A percentile compares a stretch with the other conserved stretches of the same genome.
These are phyloP conservation scores for Platypus cylindrus DNA, from an alignment of 2,888 invertebrate genomes.

Conservation along the genomic window DNA sequence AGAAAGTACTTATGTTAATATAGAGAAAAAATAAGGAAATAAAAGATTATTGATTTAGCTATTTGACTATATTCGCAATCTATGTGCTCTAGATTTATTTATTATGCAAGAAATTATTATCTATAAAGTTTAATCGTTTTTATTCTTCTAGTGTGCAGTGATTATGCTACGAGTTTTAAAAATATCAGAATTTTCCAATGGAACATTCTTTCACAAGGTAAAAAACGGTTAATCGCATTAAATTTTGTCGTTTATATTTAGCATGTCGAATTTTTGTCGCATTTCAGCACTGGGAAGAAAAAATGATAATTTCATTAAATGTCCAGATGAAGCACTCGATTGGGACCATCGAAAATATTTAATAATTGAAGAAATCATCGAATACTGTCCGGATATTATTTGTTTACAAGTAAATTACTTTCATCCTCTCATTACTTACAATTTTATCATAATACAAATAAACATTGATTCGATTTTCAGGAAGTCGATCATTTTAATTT, in stretches of 20 bases:
- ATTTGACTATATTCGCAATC: too few species aligned
- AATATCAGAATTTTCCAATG: slow-evolving; percentile 52
- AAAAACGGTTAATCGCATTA: too few species aligned
- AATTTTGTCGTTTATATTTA: slow-evolving; percentile 3
- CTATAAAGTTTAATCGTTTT: background rate
- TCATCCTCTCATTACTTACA: background rate
- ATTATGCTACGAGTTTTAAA: slow-evolving; percentile 32
- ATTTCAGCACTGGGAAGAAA: slow-evolving; percentile 52
- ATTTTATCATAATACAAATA: background rate
- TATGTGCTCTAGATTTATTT: too few species aligned
- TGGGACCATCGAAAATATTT: slow-evolving; percentile 55
- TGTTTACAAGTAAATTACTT: slow-evolving; percentile 48
- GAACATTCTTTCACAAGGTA: slow-evolving; percentile 62
- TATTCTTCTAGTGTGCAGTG: slow-evolving; percentile 36
- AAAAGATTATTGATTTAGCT: too few species aligned
- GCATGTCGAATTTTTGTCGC: too few species aligned
- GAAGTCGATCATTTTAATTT: slow-evolving; percentile 67
- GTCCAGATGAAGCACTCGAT: slow-evolving; percentile 55
- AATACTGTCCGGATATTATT: slow-evolving; percentile 54
- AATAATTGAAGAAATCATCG: slow-evolving; percentile 57
- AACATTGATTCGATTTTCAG: slow-evolving; percentile 29
- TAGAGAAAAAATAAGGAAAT: too few species aligned
- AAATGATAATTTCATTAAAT: slow-evolving; percentile 58
- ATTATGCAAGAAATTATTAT: slow-evolving; percentile 1
- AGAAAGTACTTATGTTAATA: too few species aligned